Percentiles rank a stretch among this genome's conserved stretches.
phyloP scores from a whole-genome alignment of 2,888 invertebrate species.

The Ctena decussata region DNA sequence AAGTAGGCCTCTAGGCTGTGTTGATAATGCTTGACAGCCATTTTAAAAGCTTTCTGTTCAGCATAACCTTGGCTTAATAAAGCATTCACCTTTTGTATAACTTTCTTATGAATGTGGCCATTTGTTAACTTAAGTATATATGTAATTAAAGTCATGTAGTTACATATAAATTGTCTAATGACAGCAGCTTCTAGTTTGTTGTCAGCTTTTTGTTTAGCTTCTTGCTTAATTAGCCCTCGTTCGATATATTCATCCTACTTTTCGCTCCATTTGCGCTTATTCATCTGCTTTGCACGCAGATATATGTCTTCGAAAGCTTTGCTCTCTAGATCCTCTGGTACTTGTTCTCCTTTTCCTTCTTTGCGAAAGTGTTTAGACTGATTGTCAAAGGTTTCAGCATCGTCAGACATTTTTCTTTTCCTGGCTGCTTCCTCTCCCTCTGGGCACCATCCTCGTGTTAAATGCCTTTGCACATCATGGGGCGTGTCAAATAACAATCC shows the following conservation, averaged over 20 bases:
- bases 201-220: neutral
- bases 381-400: neutral
- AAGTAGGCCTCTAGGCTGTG: neutral
- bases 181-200: neutral
- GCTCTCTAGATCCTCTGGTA: neutral
- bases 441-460: conserved; percentile 4
- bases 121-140: neutral
- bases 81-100: neutral
- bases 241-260: neutral
- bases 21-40: neutral
- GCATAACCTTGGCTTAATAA: neutral
- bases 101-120: neutral
- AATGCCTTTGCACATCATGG: conserved; percentile 9
- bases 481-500: conserved; percentile 28
- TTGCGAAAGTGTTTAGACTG: neutral
- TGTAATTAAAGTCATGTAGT: neutral
- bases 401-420: neutral
- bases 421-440: conserved; percentile 16
- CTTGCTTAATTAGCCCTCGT: neutral
- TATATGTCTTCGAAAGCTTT: neutral
- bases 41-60: neutral
- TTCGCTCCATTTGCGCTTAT: neutral
- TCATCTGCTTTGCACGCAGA: neutral
- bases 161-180: neutral
- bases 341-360: neutral